Evolutionary conservation across 2,113 vertebrate species (phyloP).

Genomic region (Fulica atra): DNA sequence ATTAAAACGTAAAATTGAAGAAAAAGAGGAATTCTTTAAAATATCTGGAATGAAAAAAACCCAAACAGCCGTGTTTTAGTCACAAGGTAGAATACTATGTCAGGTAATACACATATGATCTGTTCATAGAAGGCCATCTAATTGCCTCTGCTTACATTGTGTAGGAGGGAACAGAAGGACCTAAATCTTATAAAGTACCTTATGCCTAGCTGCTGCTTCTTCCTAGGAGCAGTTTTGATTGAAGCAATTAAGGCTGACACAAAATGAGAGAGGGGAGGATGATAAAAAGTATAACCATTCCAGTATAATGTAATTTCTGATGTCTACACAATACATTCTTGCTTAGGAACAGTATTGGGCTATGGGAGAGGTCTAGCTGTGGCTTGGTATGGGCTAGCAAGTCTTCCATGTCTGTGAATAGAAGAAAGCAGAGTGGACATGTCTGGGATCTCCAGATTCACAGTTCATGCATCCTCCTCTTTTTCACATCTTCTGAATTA

Average conservation of each 20-base stretch:
- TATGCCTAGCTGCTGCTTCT: background rate
- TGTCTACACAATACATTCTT: background rate
- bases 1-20: background rate
- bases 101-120: background rate
- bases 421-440: background rate
- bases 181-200: background rate
- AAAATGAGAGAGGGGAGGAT: background rate
- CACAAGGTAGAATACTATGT: background rate
- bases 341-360: background rate
- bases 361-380: background rate
- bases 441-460: background rate
- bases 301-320: background rate
- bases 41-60: rapidly evolving
- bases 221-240: background rate
- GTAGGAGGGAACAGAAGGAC: background rate
- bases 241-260: background rate
- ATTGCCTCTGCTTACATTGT: background rate
- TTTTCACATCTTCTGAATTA: background rate
- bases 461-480: background rate
- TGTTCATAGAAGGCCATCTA: background rate
- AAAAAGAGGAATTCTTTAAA: background rate
- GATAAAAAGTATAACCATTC: background rate
- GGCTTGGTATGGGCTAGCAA: background rate
- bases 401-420: background rate
- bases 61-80: background rate